A percentile compares a stretch with the other conserved stretches of the same genome.
phyloP scores from a whole-genome alignment of 2,888 invertebrate species.

The Callimorpha dominula region DNA sequence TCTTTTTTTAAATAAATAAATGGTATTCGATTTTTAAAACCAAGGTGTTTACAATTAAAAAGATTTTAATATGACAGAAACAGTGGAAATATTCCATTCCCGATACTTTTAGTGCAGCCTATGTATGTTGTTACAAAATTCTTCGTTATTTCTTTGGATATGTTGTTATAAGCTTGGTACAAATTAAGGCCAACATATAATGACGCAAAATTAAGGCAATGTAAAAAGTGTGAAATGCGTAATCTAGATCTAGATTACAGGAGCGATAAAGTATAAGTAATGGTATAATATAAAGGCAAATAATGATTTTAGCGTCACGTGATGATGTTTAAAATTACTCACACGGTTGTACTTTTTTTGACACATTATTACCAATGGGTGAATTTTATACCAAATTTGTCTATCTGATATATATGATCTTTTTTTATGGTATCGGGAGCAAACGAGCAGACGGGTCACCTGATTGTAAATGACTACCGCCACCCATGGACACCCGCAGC shows the following conservation, averaged over 20 bases:
- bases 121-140: neutral
- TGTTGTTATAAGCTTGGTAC: slow-evolving; percentile 43
- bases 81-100: too few relatives aligned
- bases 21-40: too few relatives aligned
- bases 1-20: too few relatives aligned
- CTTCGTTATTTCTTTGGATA: neutral
- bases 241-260: slow-evolving; percentile 44
- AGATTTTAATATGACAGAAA: too few relatives aligned
- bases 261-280: slow-evolving; percentile 14
- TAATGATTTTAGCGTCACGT: neutral
- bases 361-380: neutral
- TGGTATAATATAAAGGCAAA: slow-evolving; percentile 15
- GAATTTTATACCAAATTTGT: neutral
- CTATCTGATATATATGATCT: neutral
- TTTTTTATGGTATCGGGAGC: too few relatives aligned
- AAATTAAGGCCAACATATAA: slow-evolving; percentile 31
- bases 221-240: slow-evolving; percentile 38
- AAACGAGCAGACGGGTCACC: too few relatives aligned
- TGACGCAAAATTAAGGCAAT: slow-evolving; percentile 35
- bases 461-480: too few relatives aligned
- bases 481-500: too few relatives aligned
- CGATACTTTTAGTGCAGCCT: too few relatives aligned
- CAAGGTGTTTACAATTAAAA: too few relatives aligned
- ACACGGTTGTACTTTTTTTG: neutral
- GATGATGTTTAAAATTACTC: neutral